phyloP scores from a whole-genome alignment of 2,888 invertebrate genomes.

The Beris morrisii region DNA sequence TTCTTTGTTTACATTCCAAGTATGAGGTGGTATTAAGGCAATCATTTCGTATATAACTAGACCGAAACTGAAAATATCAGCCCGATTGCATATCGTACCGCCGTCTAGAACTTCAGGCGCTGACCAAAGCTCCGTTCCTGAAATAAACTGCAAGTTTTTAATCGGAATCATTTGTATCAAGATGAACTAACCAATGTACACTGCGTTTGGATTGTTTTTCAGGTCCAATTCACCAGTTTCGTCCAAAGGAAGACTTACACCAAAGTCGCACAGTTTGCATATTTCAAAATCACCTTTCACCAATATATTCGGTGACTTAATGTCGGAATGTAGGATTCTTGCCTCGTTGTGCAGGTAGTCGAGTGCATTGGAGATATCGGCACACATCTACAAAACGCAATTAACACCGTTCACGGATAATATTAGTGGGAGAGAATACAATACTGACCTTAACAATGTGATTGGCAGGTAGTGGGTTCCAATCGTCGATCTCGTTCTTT shows the following conservation, averaged over 20 bases:
- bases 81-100: slow-evolving; percentile 66
- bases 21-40: slow-evolving; percentile 70
- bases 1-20: slow-evolving; percentile 46
- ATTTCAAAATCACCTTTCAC: slow-evolving; percentile 73
- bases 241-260: slow-evolving; percentile 73
- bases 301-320: slow-evolving; percentile 81
- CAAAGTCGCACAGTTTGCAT: slow-evolving; percentile 84
- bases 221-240: slow-evolving; percentile 65
- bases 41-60: slow-evolving; percentile 82
- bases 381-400: slow-evolving; percentile 58
- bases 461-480: slow-evolving; percentile 61
- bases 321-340: slow-evolving; percentile 76
- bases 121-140: slow-evolving; percentile 76
- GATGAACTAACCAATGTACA: slow-evolving; percentile 62
- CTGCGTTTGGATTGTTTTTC: slow-evolving; percentile 57
- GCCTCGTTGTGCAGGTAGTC: slow-evolving; percentile 76
- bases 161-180: not conserved
- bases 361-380: slow-evolving; percentile 70
- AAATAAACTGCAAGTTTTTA: slow-evolving; percentile 13
- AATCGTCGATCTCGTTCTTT: slow-evolving; percentile 59
- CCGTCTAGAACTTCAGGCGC: slow-evolving; percentile 75
- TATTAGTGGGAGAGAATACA: not conserved
- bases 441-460: slow-evolving; percentile 62
- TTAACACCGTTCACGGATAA: not conserved
- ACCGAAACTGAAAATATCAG: slow-evolving; percentile 81